Percentiles rank a stretch among this genome's conserved stretches.
These are phyloP conservation scores for Crenuchus spilurus DNA, from an alignment of 2,797 vertebrate genomes.

Conservation along the genomic window DNA sequence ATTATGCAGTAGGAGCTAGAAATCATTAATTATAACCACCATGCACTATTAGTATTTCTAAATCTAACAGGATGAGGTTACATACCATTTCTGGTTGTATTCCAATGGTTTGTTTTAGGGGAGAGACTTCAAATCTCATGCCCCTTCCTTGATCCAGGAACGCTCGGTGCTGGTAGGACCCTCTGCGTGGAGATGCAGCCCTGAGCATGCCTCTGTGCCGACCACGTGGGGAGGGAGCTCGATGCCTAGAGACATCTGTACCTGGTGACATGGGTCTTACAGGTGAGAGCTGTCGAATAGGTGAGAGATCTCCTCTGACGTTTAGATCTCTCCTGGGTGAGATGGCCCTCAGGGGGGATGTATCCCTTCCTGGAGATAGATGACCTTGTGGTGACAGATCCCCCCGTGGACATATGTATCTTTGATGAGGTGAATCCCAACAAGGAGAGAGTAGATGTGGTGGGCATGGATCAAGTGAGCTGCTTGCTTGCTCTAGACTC, in stretches of 20 bases:
- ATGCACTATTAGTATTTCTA: neutral
- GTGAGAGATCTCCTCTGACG: conserved; percentile 76
- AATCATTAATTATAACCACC: neutral
- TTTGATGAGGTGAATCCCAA: conserved; percentile 90
- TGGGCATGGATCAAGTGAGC: conserved; percentile 89
- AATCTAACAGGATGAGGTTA: neutral
- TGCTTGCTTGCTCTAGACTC: conserved; percentile 83
- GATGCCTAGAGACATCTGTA: conserved; percentile 80
- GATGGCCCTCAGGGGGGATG: conserved; percentile 85
- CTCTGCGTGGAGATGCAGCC: conserved; percentile 91
- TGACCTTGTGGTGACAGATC: conserved; percentile 91
- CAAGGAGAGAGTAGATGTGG: conserved; percentile 91
- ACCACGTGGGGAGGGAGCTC: conserved; percentile 87
- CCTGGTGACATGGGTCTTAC: conserved; percentile 85
- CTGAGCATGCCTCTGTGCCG: conserved; percentile 87
- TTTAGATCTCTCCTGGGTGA: conserved; percentile 84
- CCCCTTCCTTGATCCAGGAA: conserved; percentile 81
- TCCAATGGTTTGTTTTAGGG: conserved; percentile 33
- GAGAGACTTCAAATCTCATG: conserved; percentile 76
- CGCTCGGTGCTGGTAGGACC: conserved; percentile 86
- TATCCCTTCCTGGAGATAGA: conserved; percentile 87
- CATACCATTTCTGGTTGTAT: conserved; percentile 46
- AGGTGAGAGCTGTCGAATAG: conserved; percentile 75
- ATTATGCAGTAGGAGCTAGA: neutral
- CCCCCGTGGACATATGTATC: conserved; percentile 90